Evolutionary conservation across 2,888 invertebrate genomes (phyloP).

Genomic region (Pteria penguin): DNA sequence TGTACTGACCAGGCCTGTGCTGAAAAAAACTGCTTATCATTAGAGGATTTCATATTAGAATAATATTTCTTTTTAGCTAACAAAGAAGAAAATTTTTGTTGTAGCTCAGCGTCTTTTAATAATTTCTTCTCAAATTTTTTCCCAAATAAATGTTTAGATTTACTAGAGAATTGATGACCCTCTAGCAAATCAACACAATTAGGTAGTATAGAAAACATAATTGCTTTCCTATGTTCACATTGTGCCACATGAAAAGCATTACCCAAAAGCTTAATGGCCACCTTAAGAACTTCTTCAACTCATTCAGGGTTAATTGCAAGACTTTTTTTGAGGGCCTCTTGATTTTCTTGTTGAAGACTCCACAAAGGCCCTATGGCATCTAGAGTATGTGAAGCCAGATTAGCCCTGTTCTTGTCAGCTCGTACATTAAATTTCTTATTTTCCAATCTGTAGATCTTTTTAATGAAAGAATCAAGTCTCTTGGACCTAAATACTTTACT

Average conservation of each 20-base stretch:
- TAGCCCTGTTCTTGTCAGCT: constrained; percentile 1
- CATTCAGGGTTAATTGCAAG: too few species aligned
- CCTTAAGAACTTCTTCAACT: too few species aligned
- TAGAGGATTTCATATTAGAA: not conserved
- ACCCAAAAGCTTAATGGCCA: too few species aligned
- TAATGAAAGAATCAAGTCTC: not conserved
- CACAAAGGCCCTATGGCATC: too few species aligned
- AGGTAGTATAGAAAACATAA: too few species aligned
- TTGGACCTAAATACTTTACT: not conserved
- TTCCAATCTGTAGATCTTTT: not conserved
- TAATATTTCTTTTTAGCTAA: not conserved
- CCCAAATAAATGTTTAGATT: not conserved
- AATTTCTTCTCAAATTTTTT: not conserved
- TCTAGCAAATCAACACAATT: too few species aligned
- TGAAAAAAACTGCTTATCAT: not conserved
- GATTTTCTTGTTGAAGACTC: too few species aligned
- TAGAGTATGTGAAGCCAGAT: not conserved
- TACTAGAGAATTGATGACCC: too few species aligned
- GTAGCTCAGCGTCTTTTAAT: not conserved
- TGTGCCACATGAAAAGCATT: too few species aligned
- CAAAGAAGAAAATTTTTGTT: too few species aligned
- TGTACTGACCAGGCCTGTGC: not conserved
- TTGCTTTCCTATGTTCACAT: too few species aligned
- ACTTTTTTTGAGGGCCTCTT: too few species aligned
- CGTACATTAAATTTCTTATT: not conserved